Conservation (phyloP, 2,113 vertebrate species). For the Caloenas nicobarica region DNA sequence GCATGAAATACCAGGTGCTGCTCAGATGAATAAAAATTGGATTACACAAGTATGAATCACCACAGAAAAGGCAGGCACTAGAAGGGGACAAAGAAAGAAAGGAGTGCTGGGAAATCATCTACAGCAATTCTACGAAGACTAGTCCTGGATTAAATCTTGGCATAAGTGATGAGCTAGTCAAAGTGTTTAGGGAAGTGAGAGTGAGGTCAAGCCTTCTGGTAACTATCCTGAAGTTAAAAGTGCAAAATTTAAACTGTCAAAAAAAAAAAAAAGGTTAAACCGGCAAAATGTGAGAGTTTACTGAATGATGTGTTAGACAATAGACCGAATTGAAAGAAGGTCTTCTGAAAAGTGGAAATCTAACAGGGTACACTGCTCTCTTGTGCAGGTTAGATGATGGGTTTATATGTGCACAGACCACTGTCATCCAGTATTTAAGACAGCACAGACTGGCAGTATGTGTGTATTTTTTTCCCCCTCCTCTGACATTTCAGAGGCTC, state of each 20-base stretch:
- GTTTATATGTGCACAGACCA: not conserved
- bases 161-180: not conserved
- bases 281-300: not conserved
- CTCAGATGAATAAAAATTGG: not conserved
- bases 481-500: not conserved
- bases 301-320: not conserved
- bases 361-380: not conserved
- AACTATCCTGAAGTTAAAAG: not conserved
- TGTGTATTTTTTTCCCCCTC: not conserved
- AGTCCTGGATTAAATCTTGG: not conserved
- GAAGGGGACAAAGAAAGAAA: not conserved
- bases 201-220: not conserved
- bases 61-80: not conserved
- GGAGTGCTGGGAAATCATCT: not conserved
- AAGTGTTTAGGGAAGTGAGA: not conserved
- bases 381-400: not conserved
- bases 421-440: not conserved
- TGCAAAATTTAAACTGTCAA: not conserved
- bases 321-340: not conserved
- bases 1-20: not conserved
- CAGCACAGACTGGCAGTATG: fast-evolving
- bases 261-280: not conserved
- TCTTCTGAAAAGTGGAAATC: not conserved
- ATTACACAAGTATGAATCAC: not conserved
- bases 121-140: not conserved